Conservation (phyloP, 2,888 invertebrate species). For the Drosophila leonis region DNA sequence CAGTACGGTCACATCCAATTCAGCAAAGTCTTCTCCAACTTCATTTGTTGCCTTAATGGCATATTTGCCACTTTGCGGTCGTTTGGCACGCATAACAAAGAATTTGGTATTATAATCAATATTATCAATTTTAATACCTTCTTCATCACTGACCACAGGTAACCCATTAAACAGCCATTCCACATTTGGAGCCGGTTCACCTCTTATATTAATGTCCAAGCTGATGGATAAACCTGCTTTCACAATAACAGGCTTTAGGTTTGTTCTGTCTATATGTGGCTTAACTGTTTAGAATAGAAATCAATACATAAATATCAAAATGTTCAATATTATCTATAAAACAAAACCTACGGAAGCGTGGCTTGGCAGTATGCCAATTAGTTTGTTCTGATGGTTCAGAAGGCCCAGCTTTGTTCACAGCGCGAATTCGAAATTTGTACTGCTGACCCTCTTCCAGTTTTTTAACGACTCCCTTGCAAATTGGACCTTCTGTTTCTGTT, state of each 20-base stretch:
- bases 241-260: constrained; percentile 92
- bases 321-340: background rate
- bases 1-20: constrained; percentile 94
- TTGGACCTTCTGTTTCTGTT: constrained; percentile 92
- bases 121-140: constrained; percentile 90
- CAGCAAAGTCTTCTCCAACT: constrained; percentile 96
- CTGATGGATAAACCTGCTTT: constrained; percentile 95
- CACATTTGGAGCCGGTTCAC: constrained; percentile 96
- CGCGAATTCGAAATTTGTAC: constrained; percentile 97
- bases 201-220: constrained; percentile 94
- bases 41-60: constrained; percentile 95
- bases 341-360: constrained; percentile 92
- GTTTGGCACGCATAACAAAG: constrained; percentile 92
- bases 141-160: constrained; percentile 88
- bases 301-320: background rate
- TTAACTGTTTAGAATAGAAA: constrained; percentile 89
- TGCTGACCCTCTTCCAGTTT: constrained; percentile 97
- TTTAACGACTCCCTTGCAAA: constrained; percentile 94
- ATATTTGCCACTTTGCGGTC: constrained; percentile 94
- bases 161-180: constrained; percentile 94
- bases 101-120: constrained; percentile 96
- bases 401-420: constrained; percentile 97
- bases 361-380: constrained; percentile 95
- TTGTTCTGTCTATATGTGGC: constrained; percentile 96
- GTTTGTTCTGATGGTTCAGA: constrained; percentile 97